Evolutionary conservation across 2,797 vertebrate species (phyloP).

Genomic region (Chromis chromis): DNA sequence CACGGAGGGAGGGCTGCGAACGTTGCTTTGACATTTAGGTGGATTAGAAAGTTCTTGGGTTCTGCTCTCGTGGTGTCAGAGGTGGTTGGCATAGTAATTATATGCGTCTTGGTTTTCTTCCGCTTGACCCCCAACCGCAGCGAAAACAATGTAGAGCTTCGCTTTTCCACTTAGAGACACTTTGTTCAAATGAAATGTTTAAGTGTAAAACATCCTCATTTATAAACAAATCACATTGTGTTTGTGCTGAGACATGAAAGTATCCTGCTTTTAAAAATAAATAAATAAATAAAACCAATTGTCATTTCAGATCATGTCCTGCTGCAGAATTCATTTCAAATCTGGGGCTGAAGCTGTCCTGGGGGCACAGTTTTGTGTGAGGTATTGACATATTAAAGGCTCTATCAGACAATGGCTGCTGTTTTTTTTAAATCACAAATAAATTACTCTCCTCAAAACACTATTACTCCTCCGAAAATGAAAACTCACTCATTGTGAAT

Average conservation of each 20-base stretch:
- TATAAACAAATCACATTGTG: slow-evolving; percentile 52
- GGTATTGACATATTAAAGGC: slow-evolving; percentile 78
- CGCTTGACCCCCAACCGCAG: slow-evolving; percentile 43
- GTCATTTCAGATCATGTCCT: slow-evolving; percentile 65
- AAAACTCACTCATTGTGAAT: slow-evolving; percentile 79
- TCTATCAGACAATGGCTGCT: slow-evolving; percentile 70
- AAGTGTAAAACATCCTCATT: slow-evolving; percentile 46
- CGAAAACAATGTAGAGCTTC: slow-evolving; percentile 22
- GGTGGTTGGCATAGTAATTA: slow-evolving; percentile 78
- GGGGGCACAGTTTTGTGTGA: slow-evolving; percentile 63
- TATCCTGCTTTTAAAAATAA: slow-evolving; percentile 18
- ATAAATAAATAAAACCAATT: slow-evolving; percentile 41
- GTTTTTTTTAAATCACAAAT: slow-evolving; percentile 67
- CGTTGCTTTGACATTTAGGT: slow-evolving; percentile 80
- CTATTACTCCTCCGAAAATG: slow-evolving; percentile 77
- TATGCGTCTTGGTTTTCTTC: slow-evolving; percentile 63
- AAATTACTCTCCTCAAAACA: slow-evolving; percentile 81
- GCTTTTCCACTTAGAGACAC: slow-evolving; percentile 19
- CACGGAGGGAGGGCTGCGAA: slow-evolving; percentile 66
- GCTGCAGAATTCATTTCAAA: slow-evolving; percentile 67
- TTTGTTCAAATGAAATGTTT: slow-evolving; percentile 31
- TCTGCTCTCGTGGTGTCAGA: slow-evolving; percentile 76
- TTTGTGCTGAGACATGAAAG: slow-evolving; percentile 30
- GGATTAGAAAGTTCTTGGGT: slow-evolving; percentile 82
- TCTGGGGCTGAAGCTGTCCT: slow-evolving; percentile 59